Conservation (phyloP, 2,113 vertebrate genomes). For the Mirza zaza region DNA sequence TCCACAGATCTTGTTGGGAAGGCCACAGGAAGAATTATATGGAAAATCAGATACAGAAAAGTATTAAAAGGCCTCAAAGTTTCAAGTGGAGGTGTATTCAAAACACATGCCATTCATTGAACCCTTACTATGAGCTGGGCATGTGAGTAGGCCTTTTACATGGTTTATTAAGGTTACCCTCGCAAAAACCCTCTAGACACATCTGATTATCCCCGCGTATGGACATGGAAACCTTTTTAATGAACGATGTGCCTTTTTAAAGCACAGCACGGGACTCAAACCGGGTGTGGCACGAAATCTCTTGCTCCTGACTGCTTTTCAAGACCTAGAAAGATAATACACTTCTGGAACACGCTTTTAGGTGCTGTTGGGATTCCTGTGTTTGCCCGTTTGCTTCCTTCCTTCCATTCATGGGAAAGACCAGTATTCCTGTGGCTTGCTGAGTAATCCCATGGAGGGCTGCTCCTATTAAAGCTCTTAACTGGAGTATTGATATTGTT, state of each 20-base stretch:
- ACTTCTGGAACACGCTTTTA: background rate
- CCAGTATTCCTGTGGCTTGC: background rate
- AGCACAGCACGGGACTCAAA: background rate
- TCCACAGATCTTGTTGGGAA: background rate
- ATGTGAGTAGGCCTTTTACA: background rate
- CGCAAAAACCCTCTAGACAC: background rate
- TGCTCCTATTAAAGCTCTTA: background rate
- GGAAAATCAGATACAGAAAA: background rate
- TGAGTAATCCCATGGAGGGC: background rate
- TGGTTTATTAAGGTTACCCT: background rate
- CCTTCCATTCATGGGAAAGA: rapidly evolving
- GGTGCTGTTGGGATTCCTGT: background rate
- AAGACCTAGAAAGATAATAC: background rate
- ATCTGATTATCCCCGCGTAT: background rate
- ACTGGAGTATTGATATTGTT: background rate
- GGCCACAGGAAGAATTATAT: background rate
- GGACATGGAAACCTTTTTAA: background rate
- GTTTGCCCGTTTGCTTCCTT: background rate
- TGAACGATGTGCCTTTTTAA: background rate
- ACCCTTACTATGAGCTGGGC: background rate
- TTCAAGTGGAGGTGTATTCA: background rate
- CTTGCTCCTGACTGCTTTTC: background rate
- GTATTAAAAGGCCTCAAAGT: background rate
- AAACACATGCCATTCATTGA: background rate
- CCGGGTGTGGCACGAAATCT: background rate